Evolutionary conservation across 2,888 invertebrate species (phyloP), one percentile per base, ranked within the genome.

Genomic region (Trachelus tabidus): DNA sequence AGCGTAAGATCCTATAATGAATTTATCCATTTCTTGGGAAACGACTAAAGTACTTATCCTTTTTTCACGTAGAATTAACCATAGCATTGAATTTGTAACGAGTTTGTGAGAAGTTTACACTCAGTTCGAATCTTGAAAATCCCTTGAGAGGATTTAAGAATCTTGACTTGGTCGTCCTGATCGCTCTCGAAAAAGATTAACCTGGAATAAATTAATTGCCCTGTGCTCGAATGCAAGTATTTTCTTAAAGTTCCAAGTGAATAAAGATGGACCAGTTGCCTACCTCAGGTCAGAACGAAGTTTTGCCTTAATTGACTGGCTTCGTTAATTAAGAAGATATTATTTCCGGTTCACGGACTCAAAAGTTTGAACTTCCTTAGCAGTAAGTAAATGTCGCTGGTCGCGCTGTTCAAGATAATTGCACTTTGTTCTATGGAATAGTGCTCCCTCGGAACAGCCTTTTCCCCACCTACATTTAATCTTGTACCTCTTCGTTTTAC

Each of bases 1-100:
- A 76, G 94, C 94, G 96, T 96, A 94, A 95, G 96, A 95, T 79
- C 11, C 74, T 33, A 34, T 34, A 76, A 37, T 34, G 12, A 77
- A 71, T 71, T 71, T 71, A 71, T 15, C 31, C 1, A 33, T 12
- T 71, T 71, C 71, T 34, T 71, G 31, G 12, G 31, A 71, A 71
- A 3, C 31, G 71, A 12, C 15, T 34, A 9, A 30, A 30, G 71
- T 31, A 30, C 4, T 31, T 71, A 71, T 71, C 71, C 12, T 30
- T 69, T 30, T 31, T 71, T 34, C 11, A 35, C 31, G 4, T 15
- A 15, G 2, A 71, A 31, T 34, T 31, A 31, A 11, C 31, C 23
- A 56, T 56, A 23, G 23, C 40, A 15, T 56, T 56, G 40, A 56
- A 56, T 56, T 56, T 56, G 23, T 56, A 56, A 56, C 23, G 23